A percentile compares a stretch with the other conserved stretches of the same genome.
These are phyloP conservation scores for Forficula auricularia DNA, from an alignment of 1,140 invertebrate genomes.

Conservation along the genomic window DNA sequence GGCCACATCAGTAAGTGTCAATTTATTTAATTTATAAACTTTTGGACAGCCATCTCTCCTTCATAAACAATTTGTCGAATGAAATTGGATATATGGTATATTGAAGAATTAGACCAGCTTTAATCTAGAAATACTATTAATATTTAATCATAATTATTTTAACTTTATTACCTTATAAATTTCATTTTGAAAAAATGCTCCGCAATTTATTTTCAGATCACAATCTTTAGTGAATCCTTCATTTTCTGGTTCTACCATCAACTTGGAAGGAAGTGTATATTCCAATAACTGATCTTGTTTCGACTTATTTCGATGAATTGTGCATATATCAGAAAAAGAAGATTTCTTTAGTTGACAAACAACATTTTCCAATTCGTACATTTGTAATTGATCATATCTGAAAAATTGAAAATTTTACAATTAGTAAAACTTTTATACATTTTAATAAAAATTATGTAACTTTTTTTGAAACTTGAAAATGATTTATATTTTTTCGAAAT, in stretches of 20 bases:
- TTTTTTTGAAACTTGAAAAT: no score
- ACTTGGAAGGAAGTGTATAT: background rate
- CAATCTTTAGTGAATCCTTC: constrained; percentile 4
- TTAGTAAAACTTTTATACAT: background rate
- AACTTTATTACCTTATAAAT: no score
- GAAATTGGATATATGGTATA: no score
- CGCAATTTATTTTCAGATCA: constrained; percentile 1
- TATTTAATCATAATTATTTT: no score
- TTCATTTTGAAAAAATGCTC: constrained; percentile 1
- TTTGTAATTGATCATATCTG: constrained; percentile 1
- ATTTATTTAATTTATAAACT: no score
- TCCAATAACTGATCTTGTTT: background rate
- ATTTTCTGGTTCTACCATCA: background rate
- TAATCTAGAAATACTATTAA: no score
- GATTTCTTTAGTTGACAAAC: background rate
- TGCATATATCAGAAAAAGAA: background rate
- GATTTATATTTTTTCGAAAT: no score
- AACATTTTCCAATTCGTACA: constrained; percentile 4
- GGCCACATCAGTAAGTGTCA: no score
- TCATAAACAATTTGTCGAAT: no score
- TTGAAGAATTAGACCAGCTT: no score
- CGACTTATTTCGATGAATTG: background rate
- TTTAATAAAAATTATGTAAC: background rate
- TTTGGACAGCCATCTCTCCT: no score
- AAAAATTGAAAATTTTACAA: background rate